A percentile compares a stretch with the other conserved stretches of the same genome.
Conservation (phyloP, 2,797 vertebrate species). For the Neosilurus mollespiculum region DNA sequence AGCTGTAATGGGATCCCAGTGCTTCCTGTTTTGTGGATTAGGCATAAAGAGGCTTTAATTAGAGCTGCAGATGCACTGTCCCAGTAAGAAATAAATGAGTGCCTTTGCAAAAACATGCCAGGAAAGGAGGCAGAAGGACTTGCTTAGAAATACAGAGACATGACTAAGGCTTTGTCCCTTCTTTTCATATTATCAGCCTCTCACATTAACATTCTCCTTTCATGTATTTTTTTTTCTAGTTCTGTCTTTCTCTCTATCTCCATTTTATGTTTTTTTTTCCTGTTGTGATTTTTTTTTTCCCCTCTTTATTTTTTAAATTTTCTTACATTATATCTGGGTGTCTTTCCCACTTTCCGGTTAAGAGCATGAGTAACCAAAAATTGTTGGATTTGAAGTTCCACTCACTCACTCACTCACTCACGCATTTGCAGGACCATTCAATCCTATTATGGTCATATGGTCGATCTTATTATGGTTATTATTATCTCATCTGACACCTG, state of each 20-base stretch:
- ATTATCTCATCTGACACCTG: too few species aligned
- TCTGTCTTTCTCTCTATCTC: conserved; percentile 3
- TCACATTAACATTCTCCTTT: conserved; percentile 10
- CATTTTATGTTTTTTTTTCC: conserved; percentile 20
- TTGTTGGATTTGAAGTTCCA: background rate
- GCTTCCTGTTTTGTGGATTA: conserved; percentile 66
- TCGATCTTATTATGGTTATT: too few species aligned
- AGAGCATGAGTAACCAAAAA: background rate
- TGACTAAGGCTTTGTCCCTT: conserved; percentile 21
- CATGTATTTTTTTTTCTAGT: background rate
- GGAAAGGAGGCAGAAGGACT: conserved; percentile 43
- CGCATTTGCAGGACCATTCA: too few species aligned
- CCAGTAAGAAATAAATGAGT: conserved; percentile 63
- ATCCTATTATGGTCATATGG: too few species aligned
- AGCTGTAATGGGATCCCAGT: conserved; percentile 64
- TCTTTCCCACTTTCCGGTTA: background rate
- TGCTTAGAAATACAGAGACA: conserved; percentile 58
- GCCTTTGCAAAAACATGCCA: conserved; percentile 56
- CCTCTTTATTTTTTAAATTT: background rate
- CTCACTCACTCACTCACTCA: too few species aligned
- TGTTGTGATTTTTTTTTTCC: background rate
- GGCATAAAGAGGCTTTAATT: conserved; percentile 65
- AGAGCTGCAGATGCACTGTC: conserved; percentile 54
- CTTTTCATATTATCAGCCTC: conserved; percentile 1
- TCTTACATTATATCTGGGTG: background rate